Evolutionary conservation across 2,888 invertebrate genomes (phyloP).

Genomic region (Tricholauxania praeusta): DNA sequence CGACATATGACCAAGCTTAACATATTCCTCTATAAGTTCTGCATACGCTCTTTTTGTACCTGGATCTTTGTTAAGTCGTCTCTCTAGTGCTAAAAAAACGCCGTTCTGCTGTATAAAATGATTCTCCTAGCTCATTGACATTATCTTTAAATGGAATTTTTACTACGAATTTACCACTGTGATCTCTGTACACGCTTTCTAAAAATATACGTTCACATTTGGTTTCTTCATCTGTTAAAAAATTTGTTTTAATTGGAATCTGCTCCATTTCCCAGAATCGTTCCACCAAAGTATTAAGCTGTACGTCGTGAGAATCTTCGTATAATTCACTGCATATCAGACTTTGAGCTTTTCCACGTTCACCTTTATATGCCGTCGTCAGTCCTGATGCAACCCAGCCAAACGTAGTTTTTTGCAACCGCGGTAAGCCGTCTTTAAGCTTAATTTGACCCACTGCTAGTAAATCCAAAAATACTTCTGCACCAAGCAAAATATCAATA

Average conservation of each 20-base stretch:
- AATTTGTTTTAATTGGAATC: too few relatives aligned
- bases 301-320: neutral
- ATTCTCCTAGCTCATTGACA: constrained; percentile 27
- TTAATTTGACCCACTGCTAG: constrained; percentile 22
- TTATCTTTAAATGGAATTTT: constrained; percentile 36
- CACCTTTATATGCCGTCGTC: neutral
- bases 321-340: neutral
- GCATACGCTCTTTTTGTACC: constrained; percentile 1
- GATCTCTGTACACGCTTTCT: too few relatives aligned
- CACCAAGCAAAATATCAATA: constrained; percentile 26
- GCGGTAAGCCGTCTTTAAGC: neutral
- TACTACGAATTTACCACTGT: neutral
- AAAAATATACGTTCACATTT: too few relatives aligned
- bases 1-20: constrained; percentile 22
- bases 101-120: constrained; percentile 25
- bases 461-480: constrained; percentile 32
- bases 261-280: constrained; percentile 17
- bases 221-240: too few relatives aligned
- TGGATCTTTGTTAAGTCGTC: constrained; percentile 1
- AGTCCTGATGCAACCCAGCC: constrained; percentile 23
- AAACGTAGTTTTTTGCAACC: constrained; percentile 20
- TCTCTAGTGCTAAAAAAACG: constrained; percentile 26
- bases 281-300: constrained; percentile 4
- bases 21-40: constrained; percentile 23
- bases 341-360: neutral